These are phyloP conservation scores for Drosophila mettleri DNA, from an alignment of 2,888 invertebrate species.

Conservation along the genomic window DNA sequence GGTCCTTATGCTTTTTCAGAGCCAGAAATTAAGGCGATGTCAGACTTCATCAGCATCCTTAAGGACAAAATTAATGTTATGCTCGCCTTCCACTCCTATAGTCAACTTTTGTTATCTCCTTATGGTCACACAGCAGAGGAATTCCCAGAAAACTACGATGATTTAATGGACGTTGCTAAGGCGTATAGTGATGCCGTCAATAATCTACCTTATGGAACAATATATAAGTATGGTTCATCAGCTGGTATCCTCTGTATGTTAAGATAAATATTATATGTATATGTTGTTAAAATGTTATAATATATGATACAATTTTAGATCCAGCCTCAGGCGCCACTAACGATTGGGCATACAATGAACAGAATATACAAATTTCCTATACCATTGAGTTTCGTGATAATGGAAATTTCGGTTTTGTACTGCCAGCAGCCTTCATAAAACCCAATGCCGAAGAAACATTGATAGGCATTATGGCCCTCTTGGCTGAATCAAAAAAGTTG, in stretches of 20 bases:
- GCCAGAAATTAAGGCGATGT: conserved; percentile 85
- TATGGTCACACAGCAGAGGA: conserved; percentile 86
- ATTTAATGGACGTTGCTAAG: conserved; percentile 85
- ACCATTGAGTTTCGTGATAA: conserved; percentile 87
- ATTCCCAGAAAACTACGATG: conserved; percentile 85
- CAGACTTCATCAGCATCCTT: conserved; percentile 85
- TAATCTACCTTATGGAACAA: conserved; percentile 85
- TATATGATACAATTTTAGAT: conserved; percentile 72
- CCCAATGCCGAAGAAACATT: conserved; percentile 87
- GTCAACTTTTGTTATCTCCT: conserved; percentile 87
- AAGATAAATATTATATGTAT: no score
- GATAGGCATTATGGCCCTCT: conserved; percentile 84
- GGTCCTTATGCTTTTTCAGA: conserved; percentile 87
- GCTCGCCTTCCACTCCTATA: conserved; percentile 88
- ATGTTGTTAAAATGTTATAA: no score
- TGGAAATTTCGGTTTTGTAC: conserved; percentile 88
- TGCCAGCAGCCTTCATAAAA: conserved; percentile 88
- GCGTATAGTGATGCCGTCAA: conserved; percentile 86
- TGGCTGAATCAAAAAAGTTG: conserved; percentile 83
- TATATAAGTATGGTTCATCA: conserved; percentile 86
- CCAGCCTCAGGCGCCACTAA: conserved; percentile 82
- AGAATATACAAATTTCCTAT: conserved; percentile 85
- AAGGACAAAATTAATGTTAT: conserved; percentile 85
- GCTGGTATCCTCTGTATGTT: conserved; percentile 86
- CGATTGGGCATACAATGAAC: conserved; percentile 86